Base-by-base conservation (phyloP, 1,140 invertebrate genomes). In the Solenopsis fugax region DNA sequence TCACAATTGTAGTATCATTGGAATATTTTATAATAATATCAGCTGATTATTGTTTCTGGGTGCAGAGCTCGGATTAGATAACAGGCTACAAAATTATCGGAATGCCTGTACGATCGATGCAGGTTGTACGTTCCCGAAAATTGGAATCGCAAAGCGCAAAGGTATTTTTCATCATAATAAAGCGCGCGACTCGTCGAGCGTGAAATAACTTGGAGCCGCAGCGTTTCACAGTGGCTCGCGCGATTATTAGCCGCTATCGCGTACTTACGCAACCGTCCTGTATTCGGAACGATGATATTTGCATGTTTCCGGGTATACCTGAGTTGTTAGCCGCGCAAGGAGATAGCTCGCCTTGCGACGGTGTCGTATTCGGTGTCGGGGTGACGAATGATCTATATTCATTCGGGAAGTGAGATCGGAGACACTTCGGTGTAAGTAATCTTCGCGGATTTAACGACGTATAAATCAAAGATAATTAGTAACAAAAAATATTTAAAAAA, bases 241-340 rank as follows among this genome's bases (percentile, higher is more conserved):
- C 56, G 86, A 87, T 87, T 88, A 88, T 88, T 87, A 69, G 50
- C 52, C 18, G 41, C 21, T 65, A 88, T 88, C 85, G 58, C 50
- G 16, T 29, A 64, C 86, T 88, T 88, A 88, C 48, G 87, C 77
- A 88, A 88, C 73, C 78, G 56, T 64, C n/a, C 88, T 56, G 71
- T 16, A 88, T 88, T 88, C 78, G 64, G 54, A 85, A 89, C 72
- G 81, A 41, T 69, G 73, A 71, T 88, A 89, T 89, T 89, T 89
- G 82, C 86, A 71, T 88, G 72, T 77, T 88, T 85, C 88, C 86
- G 88, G 88, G 78, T 85, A 73, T 64, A 89, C 71, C 62, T 88
- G 78, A 64, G 34, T 87, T 78, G 52, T 72, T 86, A 78, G 16
- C 18, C 21, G 34, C 48, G 76, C n/a, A 24, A 37, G n/a, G 29